phyloP scores from a whole-genome alignment of 1,140 invertebrate species.

The Meloidogyne chitwoodi region DNA sequence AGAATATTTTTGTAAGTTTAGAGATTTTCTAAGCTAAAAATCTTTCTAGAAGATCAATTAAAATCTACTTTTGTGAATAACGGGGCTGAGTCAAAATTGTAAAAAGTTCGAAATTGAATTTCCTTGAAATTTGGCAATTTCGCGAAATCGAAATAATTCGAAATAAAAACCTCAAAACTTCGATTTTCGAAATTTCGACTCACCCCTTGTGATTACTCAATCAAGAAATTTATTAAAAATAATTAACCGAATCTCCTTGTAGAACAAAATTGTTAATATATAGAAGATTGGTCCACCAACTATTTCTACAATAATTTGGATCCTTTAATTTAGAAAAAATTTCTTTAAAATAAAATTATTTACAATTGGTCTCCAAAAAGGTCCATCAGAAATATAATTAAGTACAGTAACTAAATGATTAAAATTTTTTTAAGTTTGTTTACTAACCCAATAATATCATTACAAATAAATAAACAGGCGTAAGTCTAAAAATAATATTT shows the following conservation, averaged over 20 bases:
- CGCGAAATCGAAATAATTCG: too few relatives aligned
- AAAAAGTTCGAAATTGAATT: too few relatives aligned
- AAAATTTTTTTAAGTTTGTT: not conserved
- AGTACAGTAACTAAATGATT: conserved; percentile 48
- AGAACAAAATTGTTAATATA: conserved; percentile 58
- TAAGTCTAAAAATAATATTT: conserved; percentile 35
- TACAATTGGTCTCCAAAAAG: conserved; percentile 57
- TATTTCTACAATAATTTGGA: conserved; percentile 43
- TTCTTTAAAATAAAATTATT: not conserved
- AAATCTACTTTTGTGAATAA: too few relatives aligned
- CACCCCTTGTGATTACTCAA: too few relatives aligned
- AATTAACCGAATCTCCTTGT: conserved; percentile 45
- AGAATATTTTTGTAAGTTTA: too few relatives aligned
- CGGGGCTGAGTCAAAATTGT: too few relatives aligned
- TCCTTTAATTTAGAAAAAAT: conserved; percentile 22
- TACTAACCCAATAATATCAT: conserved; percentile 43
- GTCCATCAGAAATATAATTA: conserved; percentile 55
- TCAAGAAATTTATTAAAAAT: not conserved
- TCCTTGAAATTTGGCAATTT: too few relatives aligned
- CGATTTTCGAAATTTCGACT: too few relatives aligned
- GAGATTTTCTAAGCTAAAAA: too few relatives aligned
- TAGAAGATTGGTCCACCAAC: conserved; percentile 57
- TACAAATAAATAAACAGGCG: conserved; percentile 53
- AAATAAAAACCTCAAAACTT: too few relatives aligned
- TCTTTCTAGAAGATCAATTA: too few relatives aligned